phyloP scores from a whole-genome alignment of 2,888 invertebrate species.

The Zhengitettix transpicula region DNA sequence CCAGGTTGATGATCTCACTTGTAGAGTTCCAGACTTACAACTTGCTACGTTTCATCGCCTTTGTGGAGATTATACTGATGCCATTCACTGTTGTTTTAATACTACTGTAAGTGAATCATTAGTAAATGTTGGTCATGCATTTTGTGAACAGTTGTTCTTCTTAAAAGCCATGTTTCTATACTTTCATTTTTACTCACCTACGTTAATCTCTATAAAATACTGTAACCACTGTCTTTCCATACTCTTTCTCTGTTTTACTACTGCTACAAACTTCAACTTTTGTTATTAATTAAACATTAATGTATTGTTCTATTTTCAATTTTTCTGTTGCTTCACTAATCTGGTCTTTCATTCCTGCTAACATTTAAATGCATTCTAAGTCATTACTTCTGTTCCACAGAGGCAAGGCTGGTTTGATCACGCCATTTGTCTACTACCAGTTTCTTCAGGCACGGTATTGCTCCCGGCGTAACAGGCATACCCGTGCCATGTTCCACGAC shows the following conservation, averaged over 20 bases:
- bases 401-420: slow-evolving; percentile 75
- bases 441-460: slow-evolving; percentile 84
- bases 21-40: slow-evolving; percentile 82
- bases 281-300: no score
- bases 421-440: slow-evolving; percentile 93
- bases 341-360: no score
- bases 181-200: no score
- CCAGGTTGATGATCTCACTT: slow-evolving; percentile 67
- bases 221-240: no score
- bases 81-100: slow-evolving; percentile 34
- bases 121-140: slow-evolving; percentile 1
- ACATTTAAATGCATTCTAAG: no score
- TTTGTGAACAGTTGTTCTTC: background rate
- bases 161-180: no score
- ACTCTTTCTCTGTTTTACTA: no score
- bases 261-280: no score
- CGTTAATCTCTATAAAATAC: no score
- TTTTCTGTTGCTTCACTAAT: no score
- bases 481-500: slow-evolving; percentile 82
- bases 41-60: slow-evolving; percentile 77
- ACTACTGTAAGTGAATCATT: slow-evolving; percentile 67
- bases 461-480: slow-evolving; percentile 91
- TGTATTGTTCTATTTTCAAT: no score
- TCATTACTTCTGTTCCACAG: slow-evolving; percentile 33
- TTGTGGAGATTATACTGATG: slow-evolving; percentile 69